phyloP scores from a whole-genome alignment of 2,797 vertebrate species.

The Gephyroberyx darwinii region DNA sequence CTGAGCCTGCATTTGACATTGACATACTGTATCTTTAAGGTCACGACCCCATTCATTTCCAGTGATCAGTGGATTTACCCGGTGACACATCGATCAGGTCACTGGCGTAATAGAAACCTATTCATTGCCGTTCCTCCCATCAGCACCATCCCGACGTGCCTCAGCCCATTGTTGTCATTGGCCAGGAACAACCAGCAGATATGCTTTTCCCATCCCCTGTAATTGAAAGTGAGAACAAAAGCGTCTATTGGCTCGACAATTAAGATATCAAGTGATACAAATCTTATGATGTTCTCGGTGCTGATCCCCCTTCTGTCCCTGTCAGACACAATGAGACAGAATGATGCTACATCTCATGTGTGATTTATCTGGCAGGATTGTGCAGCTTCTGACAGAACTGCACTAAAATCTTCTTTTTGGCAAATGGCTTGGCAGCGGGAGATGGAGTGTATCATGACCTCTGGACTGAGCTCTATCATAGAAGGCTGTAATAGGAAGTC shows the following conservation, averaged over 20 bases:
- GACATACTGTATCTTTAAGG: not conserved
- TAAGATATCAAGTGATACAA: constrained; percentile 50
- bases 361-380: constrained; percentile 47
- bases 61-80: not conserved
- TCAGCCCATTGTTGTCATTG: constrained; percentile 21
- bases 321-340: constrained; percentile 49
- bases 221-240: constrained; percentile 45
- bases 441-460: constrained; percentile 49
- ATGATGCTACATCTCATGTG: constrained; percentile 50
- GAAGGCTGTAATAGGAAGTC: constrained; percentile 51
- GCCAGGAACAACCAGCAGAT: constrained; percentile 18
- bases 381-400: constrained; percentile 32
- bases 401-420: constrained; percentile 48
- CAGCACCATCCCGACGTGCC: not conserved
- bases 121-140: not conserved
- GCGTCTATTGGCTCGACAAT: constrained; percentile 48
- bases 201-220: constrained; percentile 9
- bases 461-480: constrained; percentile 55
- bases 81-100: not conserved
- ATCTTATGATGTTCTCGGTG: constrained; percentile 40
- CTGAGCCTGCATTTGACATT: not conserved
- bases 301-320: constrained; percentile 38
- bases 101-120: not conserved
- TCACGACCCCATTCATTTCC: not conserved
- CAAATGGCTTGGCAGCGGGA: constrained; percentile 30